Conservation (phyloP, 1,140 invertebrate genomes). For the Ceratosolen solmsi region DNA sequence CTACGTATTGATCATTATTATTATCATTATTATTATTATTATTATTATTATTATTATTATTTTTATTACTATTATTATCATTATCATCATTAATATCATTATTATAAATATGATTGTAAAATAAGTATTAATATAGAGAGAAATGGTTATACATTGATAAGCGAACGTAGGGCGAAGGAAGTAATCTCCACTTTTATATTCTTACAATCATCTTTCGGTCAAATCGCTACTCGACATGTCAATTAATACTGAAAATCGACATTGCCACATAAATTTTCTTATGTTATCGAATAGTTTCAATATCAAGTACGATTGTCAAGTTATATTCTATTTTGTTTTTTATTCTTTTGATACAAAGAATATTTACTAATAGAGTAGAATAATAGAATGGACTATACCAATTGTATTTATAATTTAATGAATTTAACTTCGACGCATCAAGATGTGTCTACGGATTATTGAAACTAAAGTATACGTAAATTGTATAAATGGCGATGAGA, state of each 20-base stretch:
- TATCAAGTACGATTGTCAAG: constrained; percentile 15
- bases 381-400: constrained; percentile 16
- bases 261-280: constrained; percentile 13
- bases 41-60: not conserved
- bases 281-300: constrained; percentile 26
- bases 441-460: constrained; percentile 39
- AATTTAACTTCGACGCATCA: constrained; percentile 33
- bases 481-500: constrained; percentile 27
- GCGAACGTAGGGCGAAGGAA: constrained; percentile 29
- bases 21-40: not conserved
- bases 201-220: constrained; percentile 19
- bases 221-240: constrained; percentile 42
- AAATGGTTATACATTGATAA: constrained; percentile 47
- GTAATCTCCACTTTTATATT: constrained; percentile 52
- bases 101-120: not conserved
- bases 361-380: not conserved
- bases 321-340: not conserved
- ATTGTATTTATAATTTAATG: constrained; percentile 23
- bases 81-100: not conserved
- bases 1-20: constrained; percentile 14
- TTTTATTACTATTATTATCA: constrained; percentile 4
- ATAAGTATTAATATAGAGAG: constrained; percentile 27
- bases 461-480: constrained; percentile 45
- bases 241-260: constrained; percentile 48
- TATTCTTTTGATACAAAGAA: constrained; percentile 13